phyloP scores from a whole-genome alignment of 2,797 vertebrate genomes.

The Orientallactaga sibirica region DNA sequence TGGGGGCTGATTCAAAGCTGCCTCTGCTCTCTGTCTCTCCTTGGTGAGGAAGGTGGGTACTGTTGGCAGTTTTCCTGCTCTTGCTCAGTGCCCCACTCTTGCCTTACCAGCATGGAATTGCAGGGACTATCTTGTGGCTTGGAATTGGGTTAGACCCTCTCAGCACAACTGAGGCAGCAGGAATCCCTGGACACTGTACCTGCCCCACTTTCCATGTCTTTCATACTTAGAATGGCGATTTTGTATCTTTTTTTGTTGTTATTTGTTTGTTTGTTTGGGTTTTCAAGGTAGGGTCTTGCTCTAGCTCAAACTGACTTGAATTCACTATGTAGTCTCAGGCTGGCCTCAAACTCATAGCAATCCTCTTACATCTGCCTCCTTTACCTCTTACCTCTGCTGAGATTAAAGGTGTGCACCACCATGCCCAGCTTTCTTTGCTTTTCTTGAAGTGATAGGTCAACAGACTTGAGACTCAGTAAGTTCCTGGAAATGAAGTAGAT shows the following conservation, averaged over 20 bases:
- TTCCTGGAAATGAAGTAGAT: background rate
- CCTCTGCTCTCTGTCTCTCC: background rate
- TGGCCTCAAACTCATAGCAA: no score
- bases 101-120: background rate
- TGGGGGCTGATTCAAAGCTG: background rate
- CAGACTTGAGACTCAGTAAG: background rate
- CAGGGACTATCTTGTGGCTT: background rate
- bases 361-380: no score
- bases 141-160: background rate
- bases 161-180: background rate
- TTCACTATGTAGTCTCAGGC: no score
- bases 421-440: background rate
- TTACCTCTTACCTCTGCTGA: no score
- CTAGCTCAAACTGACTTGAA: no score
- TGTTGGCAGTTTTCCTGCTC: background rate
- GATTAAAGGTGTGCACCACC: no score
- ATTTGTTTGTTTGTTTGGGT: no score
- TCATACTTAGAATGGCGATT: background rate
- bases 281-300: no score
- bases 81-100: rapidly evolving
- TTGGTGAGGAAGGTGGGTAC: background rate
- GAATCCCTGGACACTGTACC: background rate
- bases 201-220: background rate
- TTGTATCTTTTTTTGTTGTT: background rate
- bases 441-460: background rate